Evolutionary conservation across 2,113 vertebrate species (phyloP), one percentile per base, ranked within the genome.

Genomic region (Elgaria multicarinata): DNA sequence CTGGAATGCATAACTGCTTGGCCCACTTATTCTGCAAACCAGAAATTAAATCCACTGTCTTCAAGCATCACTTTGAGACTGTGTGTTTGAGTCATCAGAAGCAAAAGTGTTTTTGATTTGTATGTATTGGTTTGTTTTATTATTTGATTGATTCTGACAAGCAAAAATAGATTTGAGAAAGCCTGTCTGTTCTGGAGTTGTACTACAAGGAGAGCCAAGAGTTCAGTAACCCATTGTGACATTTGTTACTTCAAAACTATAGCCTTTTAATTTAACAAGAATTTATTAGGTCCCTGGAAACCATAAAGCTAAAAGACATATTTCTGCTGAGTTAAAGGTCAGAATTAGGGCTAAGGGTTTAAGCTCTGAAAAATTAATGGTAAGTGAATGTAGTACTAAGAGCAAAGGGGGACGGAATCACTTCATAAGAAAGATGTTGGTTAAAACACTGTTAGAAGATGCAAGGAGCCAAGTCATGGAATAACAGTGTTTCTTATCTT

Each of bases 321-420:
- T 83, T 86, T 74, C 6, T 0, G 0, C 6, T 6, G 89, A 93
- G 79, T 42, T 83, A 92, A 94, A 93, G 91, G 91, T 86, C 91
- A 89, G 55, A 12, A 90, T 83, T 76, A 90, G 82, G 86, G 53
- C 88, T 90, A 84, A 58, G 89, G 85, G 24, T 89, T 90, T 93
- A 94, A 91, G 83, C 53, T 89, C 0, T 83, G 89, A 90, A 93
- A 90, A 94, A 76, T 86, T 77, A 85, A 28, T 0, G 4, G 50
- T 92, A 91, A 94, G 93, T 91, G 90, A 91, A 95, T 92, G 86
- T 84, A 91, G 33, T 91, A 92, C 94, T 92, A 95, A 89, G 82
- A 92, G 91, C 66, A 78, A 77, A 6, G n/a, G 71, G n/a, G 72
- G 89, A 92, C 87, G 36, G 76, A 92, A 86, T 93, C 67, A 90